A percentile compares a stretch with the other conserved stretches of the same genome.
Conservation (phyloP, 2,797 vertebrate genomes). For the Bradypodion pumilum region DNA sequence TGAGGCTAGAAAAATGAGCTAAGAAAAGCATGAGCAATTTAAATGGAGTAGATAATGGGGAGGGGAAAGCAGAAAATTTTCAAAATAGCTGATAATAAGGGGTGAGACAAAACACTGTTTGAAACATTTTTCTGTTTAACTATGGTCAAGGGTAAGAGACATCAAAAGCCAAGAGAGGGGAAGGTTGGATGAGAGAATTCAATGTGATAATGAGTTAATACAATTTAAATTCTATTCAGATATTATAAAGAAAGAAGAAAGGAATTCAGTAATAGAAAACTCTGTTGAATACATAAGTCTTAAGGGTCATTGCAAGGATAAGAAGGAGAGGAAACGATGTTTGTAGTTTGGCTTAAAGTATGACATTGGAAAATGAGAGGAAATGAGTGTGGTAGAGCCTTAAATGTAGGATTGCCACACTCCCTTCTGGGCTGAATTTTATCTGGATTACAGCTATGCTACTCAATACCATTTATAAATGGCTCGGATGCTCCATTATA, state of each 20-base stretch:
- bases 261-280: background rate
- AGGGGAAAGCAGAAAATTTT: constrained; percentile 41
- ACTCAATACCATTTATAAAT: too few relatives aligned
- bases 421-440: too few relatives aligned
- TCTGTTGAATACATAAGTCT: background rate
- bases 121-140: constrained; percentile 33
- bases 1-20: background rate
- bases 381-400: background rate
- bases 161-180: constrained; percentile 10
- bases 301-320: constrained; percentile 1
- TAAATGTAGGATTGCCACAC: background rate
- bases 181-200: background rate
- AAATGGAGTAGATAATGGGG: constrained; percentile 29
- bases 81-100: constrained; percentile 45
- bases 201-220: background rate
- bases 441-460: too few relatives aligned
- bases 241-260: background rate
- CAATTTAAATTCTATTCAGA: constrained; percentile 9
- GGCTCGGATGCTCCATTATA: too few relatives aligned
- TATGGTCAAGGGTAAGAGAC: constrained; percentile 1
- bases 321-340: background rate
- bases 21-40: constrained; percentile 20
- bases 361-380: background rate
- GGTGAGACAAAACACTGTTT: background rate
- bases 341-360: background rate